Evolutionary conservation across 1,140 invertebrate genomes (phyloP).

Genomic region (Asbolus verrucosus): DNA sequence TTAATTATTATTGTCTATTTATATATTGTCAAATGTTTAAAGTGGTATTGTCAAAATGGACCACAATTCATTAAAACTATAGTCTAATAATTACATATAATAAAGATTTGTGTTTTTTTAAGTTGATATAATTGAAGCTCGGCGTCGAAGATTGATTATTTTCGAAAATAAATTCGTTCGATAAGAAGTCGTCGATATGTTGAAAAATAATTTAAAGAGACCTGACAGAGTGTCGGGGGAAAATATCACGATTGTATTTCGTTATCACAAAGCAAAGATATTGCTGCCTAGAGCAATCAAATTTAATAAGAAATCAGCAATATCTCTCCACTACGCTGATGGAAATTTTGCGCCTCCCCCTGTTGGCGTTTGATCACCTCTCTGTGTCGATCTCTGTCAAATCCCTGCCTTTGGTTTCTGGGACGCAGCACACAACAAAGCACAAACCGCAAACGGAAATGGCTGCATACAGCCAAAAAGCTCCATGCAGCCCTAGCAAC

Average conservation of each 20-base stretch:
- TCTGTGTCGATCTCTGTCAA: conserved; percentile 87
- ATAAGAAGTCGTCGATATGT: conserved; percentile 23
- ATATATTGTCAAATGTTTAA: conserved; percentile 43
- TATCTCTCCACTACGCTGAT: conserved; percentile 60
- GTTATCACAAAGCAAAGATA: conserved; percentile 21
- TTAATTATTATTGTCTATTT: conserved; percentile 30
- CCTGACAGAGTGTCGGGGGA: conserved; percentile 12
- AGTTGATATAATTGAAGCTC: conserved; percentile 22
- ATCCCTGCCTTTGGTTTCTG: conserved; percentile 89
- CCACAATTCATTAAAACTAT: conserved; percentile 33
- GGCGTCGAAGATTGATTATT: conserved; percentile 28
- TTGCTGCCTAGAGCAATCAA: too few relatives aligned
- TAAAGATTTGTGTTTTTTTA: background rate
- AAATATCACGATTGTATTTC: conserved; percentile 34
- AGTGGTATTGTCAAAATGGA: conserved; percentile 48
- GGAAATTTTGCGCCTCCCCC: conserved; percentile 53
- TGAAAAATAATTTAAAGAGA: background rate
- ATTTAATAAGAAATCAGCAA: conserved; percentile 51
- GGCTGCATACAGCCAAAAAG: conserved; percentile 91
- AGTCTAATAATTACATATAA: conserved; percentile 2
- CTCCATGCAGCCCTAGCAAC: conserved; percentile 80
- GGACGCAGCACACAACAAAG: conserved; percentile 87
- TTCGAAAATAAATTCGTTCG: background rate
- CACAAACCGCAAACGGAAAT: conserved; percentile 85
- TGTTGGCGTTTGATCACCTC: conserved; percentile 59